Base-by-base conservation (phyloP, 2,113 vertebrate species). In the Ciconia boyciana region DNA sequence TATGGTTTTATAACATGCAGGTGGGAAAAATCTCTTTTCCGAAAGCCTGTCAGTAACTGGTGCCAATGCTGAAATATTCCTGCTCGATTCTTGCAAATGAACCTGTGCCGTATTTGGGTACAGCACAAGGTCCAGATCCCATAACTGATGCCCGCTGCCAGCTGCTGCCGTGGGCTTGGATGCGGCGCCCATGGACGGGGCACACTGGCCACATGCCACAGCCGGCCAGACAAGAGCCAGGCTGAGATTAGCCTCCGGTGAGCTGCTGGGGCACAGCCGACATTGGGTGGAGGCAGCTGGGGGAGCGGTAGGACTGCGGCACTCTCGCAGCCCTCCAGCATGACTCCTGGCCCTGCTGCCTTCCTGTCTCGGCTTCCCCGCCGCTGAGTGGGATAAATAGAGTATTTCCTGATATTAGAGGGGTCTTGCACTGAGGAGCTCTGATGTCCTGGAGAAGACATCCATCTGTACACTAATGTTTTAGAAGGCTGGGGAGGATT, bases 1-100 rank as follows among this genome's bases (percentile, higher is more conserved):
- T 70, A 74, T 20, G 74, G 43, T 85, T 97, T 97, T 97, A 97
- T 94, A 97, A 96, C 87, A 74, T 74, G 91, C 95, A 96, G 97
- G 96, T 95, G 93, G 93, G 78, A 85, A 95, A 95, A 95, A 89
- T 76, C 51, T 85, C 91, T 88, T 92, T 54, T 80, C 85, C 3
- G 13, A 93, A 88, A 96, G 91, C 81, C 64, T 87, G 46, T 85
- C 36, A 34, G 52, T 49, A 85, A 52, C 10, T 3, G 20, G 24
- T 94, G 95, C 94, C 94, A 95, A 34, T 20, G n/a, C 62, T 90
- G 87, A 93, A 95, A 95, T 85, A 88, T 61, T 72, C 62, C 65
- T 66, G 46, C 75, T 83, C 4, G 1, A 58, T 77, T 94, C 84
- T 83, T 74, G 66, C 58, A 88, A 57, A 94, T 15, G 81, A 89